Base-by-base conservation (phyloP, 2,888 invertebrate genomes). In the Ernsta delagoae region DNA sequence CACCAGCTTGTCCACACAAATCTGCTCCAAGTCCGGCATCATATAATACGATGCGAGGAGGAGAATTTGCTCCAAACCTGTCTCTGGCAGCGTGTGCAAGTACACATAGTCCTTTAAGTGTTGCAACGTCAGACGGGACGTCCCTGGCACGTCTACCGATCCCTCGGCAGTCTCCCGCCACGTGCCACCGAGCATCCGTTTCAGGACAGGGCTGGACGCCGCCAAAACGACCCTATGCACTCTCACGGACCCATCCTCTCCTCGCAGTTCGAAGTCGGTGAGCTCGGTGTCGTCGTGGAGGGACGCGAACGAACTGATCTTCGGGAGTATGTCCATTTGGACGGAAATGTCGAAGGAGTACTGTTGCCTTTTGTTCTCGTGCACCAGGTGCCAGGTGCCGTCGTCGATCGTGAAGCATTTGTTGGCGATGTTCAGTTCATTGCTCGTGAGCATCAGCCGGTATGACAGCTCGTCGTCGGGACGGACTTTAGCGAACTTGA, bases 81-180 rank as follows among this genome's bases (percentile, higher is more conserved):
- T 68, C 0, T 81, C 76, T 0, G 87, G 86, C 5, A 87, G 63
- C 3, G 59, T 76, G 31, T 79, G 80, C 24, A 85, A 72, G 69
- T 87, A 87, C 4, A 87, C 73, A 70, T 84, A 87, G 71, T 79
- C 75, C 70, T 87, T 87, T 0, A 87, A 72, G 48, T 82, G 74
- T 56, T 86, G 79, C 3, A 87, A 69, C 0, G 86, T 84, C 9
- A 48, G 36, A n/a, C 74, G 74, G 0, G 84, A 79, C 0, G 81
- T 83, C 5, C 81, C 81, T 0, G 80, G 77, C 0, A 86, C 78
- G 1, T 83, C 79, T 0, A 85, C 80, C 43, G 78, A 76, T 0
- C 85, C 83, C 45, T 84, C 81, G 0, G 76, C 70, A 0, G 80
- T 77, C 71, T 87, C 86, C 0, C 82, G 78, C 88, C 88, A 86